Conservation (phyloP, 1,140 invertebrate species). For the Lerema accius region DNA sequence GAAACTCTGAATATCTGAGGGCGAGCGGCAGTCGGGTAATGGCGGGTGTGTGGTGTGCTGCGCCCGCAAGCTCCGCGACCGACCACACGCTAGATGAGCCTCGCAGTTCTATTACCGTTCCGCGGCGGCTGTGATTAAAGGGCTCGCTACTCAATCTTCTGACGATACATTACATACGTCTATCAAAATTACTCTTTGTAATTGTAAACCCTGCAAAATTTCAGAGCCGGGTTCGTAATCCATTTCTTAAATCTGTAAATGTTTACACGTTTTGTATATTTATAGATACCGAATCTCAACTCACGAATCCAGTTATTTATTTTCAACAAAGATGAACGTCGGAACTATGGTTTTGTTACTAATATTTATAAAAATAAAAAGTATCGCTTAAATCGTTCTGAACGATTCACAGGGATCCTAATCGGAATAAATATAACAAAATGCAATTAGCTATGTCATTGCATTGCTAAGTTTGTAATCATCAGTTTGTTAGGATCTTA, state of each 20-base stretch:
- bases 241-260: not conserved
- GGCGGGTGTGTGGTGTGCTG: too few species aligned
- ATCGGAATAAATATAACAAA: too few species aligned
- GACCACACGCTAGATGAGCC: slow-evolving; percentile 30
- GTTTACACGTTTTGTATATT: too few species aligned
- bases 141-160: slow-evolving; percentile 16
- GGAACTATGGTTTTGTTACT: too few species aligned
- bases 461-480: too few species aligned
- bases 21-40: not conserved
- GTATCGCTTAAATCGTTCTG: too few species aligned
- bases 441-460: too few species aligned
- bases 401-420: too few species aligned
- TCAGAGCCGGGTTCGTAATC: not conserved
- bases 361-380: too few species aligned
- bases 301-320: too few species aligned
- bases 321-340: too few species aligned
- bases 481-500: too few species aligned
- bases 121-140: slow-evolving; percentile 24
- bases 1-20: not conserved
- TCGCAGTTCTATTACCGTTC: slow-evolving; percentile 19
- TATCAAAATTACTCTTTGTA: slow-evolving; percentile 18
- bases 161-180: slow-evolving; percentile 10
- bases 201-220: not conserved
- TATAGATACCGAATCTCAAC: not conserved
- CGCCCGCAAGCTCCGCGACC: not conserved